Percentiles rank a stretch among this genome's conserved stretches.
Evolutionary conservation across 1,140 invertebrate genomes (phyloP).

Genomic region (Olivierus martensii): DNA sequence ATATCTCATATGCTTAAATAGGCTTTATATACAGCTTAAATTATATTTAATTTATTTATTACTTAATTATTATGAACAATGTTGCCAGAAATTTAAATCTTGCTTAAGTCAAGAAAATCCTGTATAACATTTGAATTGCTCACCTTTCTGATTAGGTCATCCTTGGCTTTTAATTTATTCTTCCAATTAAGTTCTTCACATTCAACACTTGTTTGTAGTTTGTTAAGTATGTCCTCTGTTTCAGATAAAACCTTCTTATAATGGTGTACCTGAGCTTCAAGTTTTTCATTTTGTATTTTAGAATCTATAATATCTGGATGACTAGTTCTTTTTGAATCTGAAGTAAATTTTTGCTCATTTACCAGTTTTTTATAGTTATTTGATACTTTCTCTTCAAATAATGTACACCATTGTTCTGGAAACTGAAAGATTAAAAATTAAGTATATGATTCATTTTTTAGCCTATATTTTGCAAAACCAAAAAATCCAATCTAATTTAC

Average conservation of each 20-base stretch:
- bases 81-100: too few species aligned
- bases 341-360: not conserved
- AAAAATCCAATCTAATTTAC: too few species aligned
- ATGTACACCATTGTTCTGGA: not conserved
- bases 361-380: not conserved
- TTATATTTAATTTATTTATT: too few species aligned
- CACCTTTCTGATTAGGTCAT: not conserved
- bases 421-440: not conserved
- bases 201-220: constrained; percentile 12
- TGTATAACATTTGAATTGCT: too few species aligned
- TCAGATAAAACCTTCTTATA: constrained; percentile 12
- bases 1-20: too few species aligned
- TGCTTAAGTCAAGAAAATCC: too few species aligned
- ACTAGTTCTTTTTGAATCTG: constrained; percentile 3
- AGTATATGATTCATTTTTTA: too few species aligned
- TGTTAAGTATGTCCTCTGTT: constrained; percentile 8
- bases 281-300: constrained; percentile 1
- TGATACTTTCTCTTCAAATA: constrained; percentile 3
- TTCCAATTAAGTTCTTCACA: constrained; percentile 9
- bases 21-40: too few species aligned
- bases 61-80: too few species aligned
- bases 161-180: constrained; percentile 3
- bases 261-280: constrained; percentile 3
- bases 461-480: too few species aligned
- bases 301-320: not conserved